Evolutionary conservation across 92 coral and sea anemone genomes (phyloP), one percentile per base, ranked within the genome.

Genomic region (Pocillopora grandis): DNA sequence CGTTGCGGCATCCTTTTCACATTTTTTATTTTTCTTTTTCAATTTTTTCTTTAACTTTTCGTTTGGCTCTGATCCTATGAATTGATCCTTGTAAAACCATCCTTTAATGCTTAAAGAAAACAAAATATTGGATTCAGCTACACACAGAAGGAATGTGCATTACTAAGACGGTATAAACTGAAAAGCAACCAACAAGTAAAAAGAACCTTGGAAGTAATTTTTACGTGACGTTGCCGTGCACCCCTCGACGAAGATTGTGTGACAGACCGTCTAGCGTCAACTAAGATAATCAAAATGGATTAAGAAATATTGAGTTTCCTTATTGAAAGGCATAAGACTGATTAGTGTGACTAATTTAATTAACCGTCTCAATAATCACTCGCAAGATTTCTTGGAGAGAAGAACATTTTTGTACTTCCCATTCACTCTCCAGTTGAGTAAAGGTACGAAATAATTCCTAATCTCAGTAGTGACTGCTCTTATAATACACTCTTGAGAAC

Each of bases 31-130:
- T 69, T 80, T 90, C 72, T 87, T 93, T 79, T 88, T 92, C 61
- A 91, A 64, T 7, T 87, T 56, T 74, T 88, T 90, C 81, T 84
- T 93, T 56, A 95, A 85, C 84, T 95, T 95, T 82, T 89, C 95
- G 87, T 95, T 95, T 27, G 98, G 98, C 80, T 93, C 89, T 23
- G 92, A 88, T 67, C 98, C 98, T 78, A 95, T 84, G 76, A 88
- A 93, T 70, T 91, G 89, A 74, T 95, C 98, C 61, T 92, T 87
- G 86, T 95, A 93, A 76, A 95, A 95, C 95, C 94, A 95, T 23
- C 98, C 98, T 69, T 79, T 89, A 65, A 93, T 70, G 62, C 98
- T 95, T 88, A 68, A 88, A 84, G 36, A 33, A 60, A 78, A 20
- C 60, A 58, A 86, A 62, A 52, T 33, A 59, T 10, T 15, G 56